phyloP scores from a whole-genome alignment of 2,797 vertebrate species.

The Gouania willdenowi region DNA sequence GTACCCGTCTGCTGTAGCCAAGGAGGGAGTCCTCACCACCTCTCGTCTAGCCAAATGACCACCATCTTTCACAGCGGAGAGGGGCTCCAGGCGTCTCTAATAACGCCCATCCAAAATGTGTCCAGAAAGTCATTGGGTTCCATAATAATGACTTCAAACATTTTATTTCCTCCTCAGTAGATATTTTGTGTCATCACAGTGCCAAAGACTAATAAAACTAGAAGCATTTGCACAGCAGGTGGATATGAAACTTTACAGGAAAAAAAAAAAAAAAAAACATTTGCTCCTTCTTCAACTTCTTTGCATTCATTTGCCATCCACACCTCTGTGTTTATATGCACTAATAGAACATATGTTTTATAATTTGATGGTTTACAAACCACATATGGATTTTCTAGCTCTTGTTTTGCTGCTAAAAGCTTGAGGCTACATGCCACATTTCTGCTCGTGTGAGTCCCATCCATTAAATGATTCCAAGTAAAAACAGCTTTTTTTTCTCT shows the following conservation, averaged over 20 bases:
- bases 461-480: constrained; percentile 34
- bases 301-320: constrained; percentile 26
- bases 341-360: constrained; percentile 27
- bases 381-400: constrained; percentile 56
- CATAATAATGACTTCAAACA: constrained; percentile 48
- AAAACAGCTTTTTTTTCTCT: constrained; percentile 9
- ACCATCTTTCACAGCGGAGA: constrained; percentile 72
- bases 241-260: constrained; percentile 13
- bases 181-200: constrained; percentile 22
- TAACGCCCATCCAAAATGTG: constrained; percentile 61
- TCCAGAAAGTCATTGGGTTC: constrained; percentile 60
- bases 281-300: constrained; percentile 9
- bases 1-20: constrained; percentile 55
- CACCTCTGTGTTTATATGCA: neutral
- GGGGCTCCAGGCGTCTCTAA: constrained; percentile 54
- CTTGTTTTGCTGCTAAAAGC: constrained; percentile 43
- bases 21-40: constrained; percentile 69
- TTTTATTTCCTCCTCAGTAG: constrained; percentile 20
- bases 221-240: too few species aligned
- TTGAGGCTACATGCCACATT: constrained; percentile 27
- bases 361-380: constrained; percentile 57
- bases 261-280: constrained; percentile 23
- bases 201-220: constrained; percentile 37
- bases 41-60: constrained; percentile 78
- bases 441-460: constrained; percentile 27